Conservation (phyloP, 2,797 vertebrate species). For the Varecia variegata region DNA sequence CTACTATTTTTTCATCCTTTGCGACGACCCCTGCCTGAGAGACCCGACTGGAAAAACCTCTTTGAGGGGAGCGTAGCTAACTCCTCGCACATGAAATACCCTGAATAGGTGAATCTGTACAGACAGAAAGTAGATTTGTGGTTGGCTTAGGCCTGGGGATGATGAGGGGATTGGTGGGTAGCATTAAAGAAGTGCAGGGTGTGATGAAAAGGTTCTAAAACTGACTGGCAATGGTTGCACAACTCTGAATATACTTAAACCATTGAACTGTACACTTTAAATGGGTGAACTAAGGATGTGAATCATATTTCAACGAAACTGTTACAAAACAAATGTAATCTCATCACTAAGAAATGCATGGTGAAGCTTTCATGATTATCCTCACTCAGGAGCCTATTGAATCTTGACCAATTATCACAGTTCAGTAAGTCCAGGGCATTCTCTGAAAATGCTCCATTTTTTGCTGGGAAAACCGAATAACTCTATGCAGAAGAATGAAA, state of each 20-base stretch:
- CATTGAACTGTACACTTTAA: background rate
- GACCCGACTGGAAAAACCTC: too few species aligned
- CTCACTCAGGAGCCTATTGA: background rate
- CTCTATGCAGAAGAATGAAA: background rate
- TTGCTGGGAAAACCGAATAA: background rate
- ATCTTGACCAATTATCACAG: background rate
- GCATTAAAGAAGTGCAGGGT: background rate
- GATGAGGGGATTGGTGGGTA: background rate
- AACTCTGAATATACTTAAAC: background rate
- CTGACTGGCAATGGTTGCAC: background rate
- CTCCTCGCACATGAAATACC: background rate
- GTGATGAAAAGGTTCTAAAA: background rate
- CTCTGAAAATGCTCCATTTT: background rate
- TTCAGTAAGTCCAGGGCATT: background rate
- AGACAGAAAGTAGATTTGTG: background rate
- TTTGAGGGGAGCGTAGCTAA: too few species aligned
- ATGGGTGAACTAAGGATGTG: background rate
- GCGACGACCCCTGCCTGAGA: too few species aligned
- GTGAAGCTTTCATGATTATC: background rate
- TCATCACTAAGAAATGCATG: background rate
- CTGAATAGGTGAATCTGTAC: background rate
- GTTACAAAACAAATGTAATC: background rate
- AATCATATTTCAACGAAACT: background rate
- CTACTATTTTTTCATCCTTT: too few species aligned
- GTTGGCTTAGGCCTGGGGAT: background rate